A percentile compares a stretch with the other conserved stretches of the same genome.
Conservation (phyloP, 64 coral and sea anemone genomes). For the Astreopora myriophthalma region DNA sequence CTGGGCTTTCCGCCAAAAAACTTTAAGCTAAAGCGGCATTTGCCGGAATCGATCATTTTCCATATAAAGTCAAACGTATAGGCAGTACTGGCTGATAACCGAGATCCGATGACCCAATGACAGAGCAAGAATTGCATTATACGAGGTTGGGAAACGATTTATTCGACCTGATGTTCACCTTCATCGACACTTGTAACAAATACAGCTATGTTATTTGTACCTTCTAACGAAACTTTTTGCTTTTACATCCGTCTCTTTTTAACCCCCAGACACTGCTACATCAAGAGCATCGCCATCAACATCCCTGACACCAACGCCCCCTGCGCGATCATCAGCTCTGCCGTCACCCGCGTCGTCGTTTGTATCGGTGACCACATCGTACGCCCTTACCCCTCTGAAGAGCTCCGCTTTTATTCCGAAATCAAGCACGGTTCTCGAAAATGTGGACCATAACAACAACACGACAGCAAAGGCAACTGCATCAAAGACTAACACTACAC, state of each 20-base stretch:
- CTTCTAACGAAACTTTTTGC: neutral
- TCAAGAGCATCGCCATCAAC: neutral
- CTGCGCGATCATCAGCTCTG: neutral
- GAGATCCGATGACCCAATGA: too few species aligned
- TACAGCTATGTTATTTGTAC: neutral
- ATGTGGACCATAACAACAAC: neutral
- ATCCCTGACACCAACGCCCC: neutral
- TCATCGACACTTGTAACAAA: too few species aligned
- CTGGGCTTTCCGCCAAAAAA: too few species aligned
- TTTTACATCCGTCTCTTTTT: neutral
- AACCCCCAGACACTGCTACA: neutral
- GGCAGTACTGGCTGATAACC: too few species aligned
- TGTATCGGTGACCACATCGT: neutral
- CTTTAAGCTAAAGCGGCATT: too few species aligned
- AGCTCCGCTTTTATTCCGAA: too few species aligned
- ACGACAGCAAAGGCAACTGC: neutral
- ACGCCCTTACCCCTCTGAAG: neutral
- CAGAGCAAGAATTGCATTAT: too few species aligned
- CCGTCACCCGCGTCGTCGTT: neutral
- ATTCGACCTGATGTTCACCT: too few species aligned
- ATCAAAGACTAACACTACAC: neutral
- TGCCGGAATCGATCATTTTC: too few species aligned
- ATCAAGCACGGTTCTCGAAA: neutral
- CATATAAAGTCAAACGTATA: too few species aligned
- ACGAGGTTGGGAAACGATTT: too few species aligned